Base-by-base conservation (phyloP, 2,113 vertebrate genomes). In the Centropus unirufus region DNA sequence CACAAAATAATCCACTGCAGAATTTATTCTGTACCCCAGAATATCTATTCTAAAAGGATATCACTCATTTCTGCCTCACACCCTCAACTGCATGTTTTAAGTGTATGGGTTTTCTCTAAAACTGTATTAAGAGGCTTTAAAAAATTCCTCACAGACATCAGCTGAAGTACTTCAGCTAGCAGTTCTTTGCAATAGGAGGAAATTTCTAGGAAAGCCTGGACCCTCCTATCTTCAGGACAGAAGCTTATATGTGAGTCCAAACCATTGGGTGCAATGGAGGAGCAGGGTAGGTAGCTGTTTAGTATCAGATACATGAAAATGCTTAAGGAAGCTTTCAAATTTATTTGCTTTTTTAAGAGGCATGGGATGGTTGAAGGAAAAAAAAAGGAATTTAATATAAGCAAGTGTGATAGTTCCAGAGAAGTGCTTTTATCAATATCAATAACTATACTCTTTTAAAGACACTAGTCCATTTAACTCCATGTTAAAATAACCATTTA, bases 181-280 rank as follows among this genome's bases (percentile, higher is more conserved):
- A 68, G n/a, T 36, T 58, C 30, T 78, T 52, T 39, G n/a, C 30
- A 68, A 42, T 2, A 62, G n/a, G 15, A 49, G 22, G 7, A 47
- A 9, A 5, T 39, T 77, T 21, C 13, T 49, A 23, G 36, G 36
- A 74, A 81, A 57, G 7, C 10, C 19, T 27, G 16, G 55, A 27
- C 49, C 15, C 15, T 78, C 21, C 23, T 66, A 1, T 47, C 14
- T 74, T 64, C 44, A 89, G 36, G n/a, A 14, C 21, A 68, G 69
- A 67, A 78, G 13, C 8, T 59, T 52, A 36, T 16, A n/a, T 1
- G 19, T 0, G 0, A 62, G 39, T 70, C 19, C 10, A 36, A 80
- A 74, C 6, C 26, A 26, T 67, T 70, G 10, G 9, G 34, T 89
- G 29, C 2, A 72, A 23, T 2, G 63, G 4, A 9, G 3, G 29